Evolutionary conservation across 2,888 invertebrate genomes (phyloP).

Genomic region (Eupithecia dodoneata): DNA sequence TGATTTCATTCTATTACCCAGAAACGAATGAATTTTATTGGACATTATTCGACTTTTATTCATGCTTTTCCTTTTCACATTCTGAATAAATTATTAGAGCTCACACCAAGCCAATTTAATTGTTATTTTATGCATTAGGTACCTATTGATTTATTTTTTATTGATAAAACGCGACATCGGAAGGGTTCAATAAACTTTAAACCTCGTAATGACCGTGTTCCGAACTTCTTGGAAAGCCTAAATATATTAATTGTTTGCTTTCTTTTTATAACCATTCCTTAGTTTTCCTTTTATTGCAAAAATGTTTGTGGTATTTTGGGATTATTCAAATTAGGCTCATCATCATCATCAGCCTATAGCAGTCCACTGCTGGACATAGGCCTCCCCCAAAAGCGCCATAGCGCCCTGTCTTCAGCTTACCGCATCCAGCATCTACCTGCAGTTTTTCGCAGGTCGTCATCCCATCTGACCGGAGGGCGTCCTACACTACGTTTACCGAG

Average conservation of each 20-base stretch:
- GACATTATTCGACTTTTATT: background rate
- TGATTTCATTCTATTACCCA: background rate
- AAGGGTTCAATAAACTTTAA: constrained; percentile 58
- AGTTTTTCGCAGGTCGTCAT: too few relatives aligned
- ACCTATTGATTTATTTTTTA: background rate
- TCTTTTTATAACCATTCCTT: constrained; percentile 44
- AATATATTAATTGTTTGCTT: constrained; percentile 50
- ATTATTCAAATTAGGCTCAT: constrained; percentile 37
- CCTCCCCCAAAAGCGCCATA: too few relatives aligned
- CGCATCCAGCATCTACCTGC: too few relatives aligned
- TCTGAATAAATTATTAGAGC: background rate
- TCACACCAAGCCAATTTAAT: background rate
- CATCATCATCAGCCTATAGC: too few relatives aligned
- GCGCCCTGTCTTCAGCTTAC: too few relatives aligned
- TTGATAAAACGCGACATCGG: background rate
- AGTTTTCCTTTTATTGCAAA: constrained; percentile 54
- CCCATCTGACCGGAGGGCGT: too few relatives aligned
- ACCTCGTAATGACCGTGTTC: constrained; percentile 54
- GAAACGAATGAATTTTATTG: background rate
- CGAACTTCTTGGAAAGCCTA: constrained; percentile 46
- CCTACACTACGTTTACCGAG: too few relatives aligned
- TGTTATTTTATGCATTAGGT: background rate
- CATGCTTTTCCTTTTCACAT: too few relatives aligned
- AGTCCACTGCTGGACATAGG: too few relatives aligned
- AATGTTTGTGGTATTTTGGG: constrained; percentile 40